Evolutionary conservation across 2,797 vertebrate genomes (phyloP), one percentile per base, ranked within the genome.

Genomic region (Melanotaenia parkinsoni): DNA sequence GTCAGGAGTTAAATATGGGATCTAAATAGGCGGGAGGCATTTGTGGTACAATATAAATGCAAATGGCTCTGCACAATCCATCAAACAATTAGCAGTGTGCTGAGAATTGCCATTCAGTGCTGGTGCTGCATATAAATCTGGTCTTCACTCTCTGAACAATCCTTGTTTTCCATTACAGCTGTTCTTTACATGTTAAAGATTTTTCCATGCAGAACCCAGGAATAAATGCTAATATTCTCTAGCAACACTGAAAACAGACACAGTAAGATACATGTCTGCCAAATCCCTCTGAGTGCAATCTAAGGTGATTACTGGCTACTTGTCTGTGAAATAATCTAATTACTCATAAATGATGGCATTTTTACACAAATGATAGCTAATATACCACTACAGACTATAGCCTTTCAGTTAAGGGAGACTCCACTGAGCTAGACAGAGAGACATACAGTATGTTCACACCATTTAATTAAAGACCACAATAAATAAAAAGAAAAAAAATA

Each of bases 31-130:
- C 85, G 75, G 87, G 83, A 81, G 84, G 81, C 37, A 74, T 87
- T 85, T 80, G 83, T 85, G 82, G 74, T 77, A 84, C 84, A 89
- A 93, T 93, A 92, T 89, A 93, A 91, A 93, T 93, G 91, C 90
- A 90, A 94, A 93, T 91, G 56, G 57, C 26, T 89, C 76, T 40
- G 67, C 72, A 86, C 88, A 88, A 92, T 94, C 90, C 91, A 91
- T 92, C 92, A 91, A 89, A 91, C 92, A 93, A 93, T 94, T 92
- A 93, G 92, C 82, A 76, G 75, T 74, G 83, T 84, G 84, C 83
- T 90, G 90, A 92, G 87, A 78, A 89, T 81, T 82, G 88, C 89
- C 85, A 87, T 91, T 92, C 91, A 88, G 73, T 40, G 60, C 59
- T 18, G 63, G 70, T 64, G 85, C 81, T 63, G 85, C 82, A 79